Evolutionary conservation across 1,140 invertebrate species (phyloP).

Genomic region (Drosophila cardini): DNA sequence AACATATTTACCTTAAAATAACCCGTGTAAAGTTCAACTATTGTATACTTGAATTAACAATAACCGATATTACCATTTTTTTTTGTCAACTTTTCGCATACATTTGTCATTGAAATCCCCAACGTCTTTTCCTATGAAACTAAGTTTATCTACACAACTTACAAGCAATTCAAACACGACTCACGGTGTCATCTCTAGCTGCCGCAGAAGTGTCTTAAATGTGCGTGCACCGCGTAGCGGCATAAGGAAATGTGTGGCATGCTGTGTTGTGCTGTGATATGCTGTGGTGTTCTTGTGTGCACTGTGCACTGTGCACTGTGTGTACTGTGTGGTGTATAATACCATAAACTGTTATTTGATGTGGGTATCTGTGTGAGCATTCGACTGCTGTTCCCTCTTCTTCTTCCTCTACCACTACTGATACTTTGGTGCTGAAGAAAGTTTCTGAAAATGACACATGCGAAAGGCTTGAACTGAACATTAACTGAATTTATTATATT

Average conservation of each 20-base stretch:
- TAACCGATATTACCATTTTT: too few species aligned
- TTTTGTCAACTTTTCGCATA: too few species aligned
- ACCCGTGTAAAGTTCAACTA: too few species aligned
- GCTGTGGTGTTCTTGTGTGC: conserved; percentile 38
- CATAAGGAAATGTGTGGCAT: conserved; percentile 52
- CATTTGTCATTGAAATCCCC: too few species aligned
- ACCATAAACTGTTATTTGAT: conserved; percentile 79
- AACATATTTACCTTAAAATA: too few species aligned
- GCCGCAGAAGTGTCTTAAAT: conserved; percentile 19
- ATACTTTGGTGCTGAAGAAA: conserved; percentile 20
- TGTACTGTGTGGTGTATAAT: conserved; percentile 54
- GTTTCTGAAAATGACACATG: conserved; percentile 8
- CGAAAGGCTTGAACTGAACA: conserved; percentile 11
- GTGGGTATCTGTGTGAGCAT: conserved; percentile 60
- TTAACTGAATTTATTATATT: not conserved
- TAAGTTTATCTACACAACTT: too few species aligned
- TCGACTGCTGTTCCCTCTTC: not conserved
- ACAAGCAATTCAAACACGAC: not conserved
- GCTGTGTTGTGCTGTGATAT: conserved; percentile 30
- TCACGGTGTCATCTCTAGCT: conserved; percentile 27
- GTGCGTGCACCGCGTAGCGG: conserved; percentile 20
- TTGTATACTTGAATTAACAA: too few species aligned
- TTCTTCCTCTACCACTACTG: not conserved
- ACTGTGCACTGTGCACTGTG: conserved; percentile 16
- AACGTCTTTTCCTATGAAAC: too few species aligned